These are phyloP conservation scores for Ommatoiulus sabulosus DNA, from an alignment of 2,888 invertebrate species.

Conservation along the genomic window DNA sequence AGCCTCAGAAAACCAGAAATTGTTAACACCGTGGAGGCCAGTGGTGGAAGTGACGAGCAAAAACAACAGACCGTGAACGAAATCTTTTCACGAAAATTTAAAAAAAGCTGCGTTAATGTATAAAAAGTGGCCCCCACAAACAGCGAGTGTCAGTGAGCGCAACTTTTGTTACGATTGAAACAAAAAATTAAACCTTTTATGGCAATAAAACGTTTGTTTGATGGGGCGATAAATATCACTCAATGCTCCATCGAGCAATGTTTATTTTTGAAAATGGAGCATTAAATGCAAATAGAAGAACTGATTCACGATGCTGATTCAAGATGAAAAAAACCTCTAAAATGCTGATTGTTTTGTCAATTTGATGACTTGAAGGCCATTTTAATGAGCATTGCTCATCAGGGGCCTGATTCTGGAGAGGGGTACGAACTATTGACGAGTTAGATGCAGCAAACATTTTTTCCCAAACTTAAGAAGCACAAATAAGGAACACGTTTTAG, in stretches of 20 bases:
- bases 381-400: background rate
- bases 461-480: no score
- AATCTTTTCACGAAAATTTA: background rate
- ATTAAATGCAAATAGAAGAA: background rate
- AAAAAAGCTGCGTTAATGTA: background rate
- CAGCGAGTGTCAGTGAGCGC: background rate
- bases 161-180: background rate
- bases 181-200: background rate
- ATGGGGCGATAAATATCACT: constrained; percentile 22
- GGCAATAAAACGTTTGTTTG: background rate
- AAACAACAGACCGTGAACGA: constrained; percentile 15
- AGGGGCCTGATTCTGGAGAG: background rate
- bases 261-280: background rate
- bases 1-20: background rate
- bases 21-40: constrained; percentile 35
- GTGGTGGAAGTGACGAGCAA: background rate
- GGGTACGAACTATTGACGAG: background rate
- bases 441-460: no score
- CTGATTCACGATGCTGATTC: constrained; percentile 2
- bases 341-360: background rate
- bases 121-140: constrained; percentile 12
- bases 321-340: background rate
- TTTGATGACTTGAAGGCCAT: background rate
- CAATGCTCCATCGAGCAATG: background rate
- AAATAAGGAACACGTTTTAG: no score